Conservation (phyloP, 2,888 invertebrate species). For the Cheilosia impressa region DNA sequence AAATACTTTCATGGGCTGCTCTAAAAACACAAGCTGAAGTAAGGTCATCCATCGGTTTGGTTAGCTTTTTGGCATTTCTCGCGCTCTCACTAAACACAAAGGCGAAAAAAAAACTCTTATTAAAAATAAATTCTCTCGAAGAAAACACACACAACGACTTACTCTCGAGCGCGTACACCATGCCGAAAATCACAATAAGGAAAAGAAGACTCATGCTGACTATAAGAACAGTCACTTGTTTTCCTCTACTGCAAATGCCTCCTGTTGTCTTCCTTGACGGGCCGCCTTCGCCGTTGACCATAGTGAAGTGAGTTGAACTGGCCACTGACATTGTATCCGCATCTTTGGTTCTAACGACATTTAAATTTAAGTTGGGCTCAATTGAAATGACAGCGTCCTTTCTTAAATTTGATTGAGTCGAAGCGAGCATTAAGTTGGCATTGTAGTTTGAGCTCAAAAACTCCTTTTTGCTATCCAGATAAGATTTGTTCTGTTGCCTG, state of each 20-base stretch:
- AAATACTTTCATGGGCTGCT: constrained; percentile 57
- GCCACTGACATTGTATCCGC: constrained; percentile 90
- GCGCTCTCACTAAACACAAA: constrained; percentile 85
- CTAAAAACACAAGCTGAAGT: constrained; percentile 10
- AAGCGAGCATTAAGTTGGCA: constrained; percentile 78
- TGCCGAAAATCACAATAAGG: constrained; percentile 91
- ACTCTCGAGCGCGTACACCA: constrained; percentile 94
- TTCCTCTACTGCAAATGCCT: constrained; percentile 90
- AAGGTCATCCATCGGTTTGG: constrained; percentile 52
- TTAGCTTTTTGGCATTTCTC: constrained; percentile 83
- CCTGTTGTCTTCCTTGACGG: constrained; percentile 86
- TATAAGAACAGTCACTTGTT: constrained; percentile 92
- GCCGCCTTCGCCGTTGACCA: constrained; percentile 90
- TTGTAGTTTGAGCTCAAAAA: constrained; percentile 76
- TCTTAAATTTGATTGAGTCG: constrained; percentile 48
- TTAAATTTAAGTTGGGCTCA: constrained; percentile 82
- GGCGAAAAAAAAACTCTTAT: constrained; percentile 6
- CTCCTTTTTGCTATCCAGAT: constrained; percentile 64
- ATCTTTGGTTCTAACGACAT: constrained; percentile 84
- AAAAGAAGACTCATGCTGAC: constrained; percentile 92
- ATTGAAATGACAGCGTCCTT: constrained; percentile 81
- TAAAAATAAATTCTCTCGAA: background rate
- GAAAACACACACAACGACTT: constrained; percentile 83
- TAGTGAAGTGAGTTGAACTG: constrained; percentile 94
- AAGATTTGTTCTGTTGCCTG: constrained; percentile 80